Base-by-base conservation (phyloP, 92 coral and sea anemone species). In the Micromussa lordhowensis region DNA sequence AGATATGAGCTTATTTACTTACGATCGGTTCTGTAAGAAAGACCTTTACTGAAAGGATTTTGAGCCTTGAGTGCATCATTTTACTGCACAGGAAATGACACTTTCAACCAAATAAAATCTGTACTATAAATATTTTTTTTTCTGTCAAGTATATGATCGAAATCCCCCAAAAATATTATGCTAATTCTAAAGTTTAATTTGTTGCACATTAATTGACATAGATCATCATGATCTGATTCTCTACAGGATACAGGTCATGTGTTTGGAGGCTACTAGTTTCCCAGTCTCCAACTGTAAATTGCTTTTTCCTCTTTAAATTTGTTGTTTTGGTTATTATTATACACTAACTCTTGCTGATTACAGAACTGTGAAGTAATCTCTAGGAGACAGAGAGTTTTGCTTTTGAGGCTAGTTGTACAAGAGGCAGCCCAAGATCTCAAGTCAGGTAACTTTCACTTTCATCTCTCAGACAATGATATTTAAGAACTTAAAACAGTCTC, bases 281-380 rank as follows among this genome's bases (percentile, higher is more conserved):
- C 38, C 38, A 36, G 38, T 36, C 38, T 36, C 38, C 38, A 36
- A 36, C 4, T 36, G 2, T 36, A 2, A 36, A 36, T 2, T 5
- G 4, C 38, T 36, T 36, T 36, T 36, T 5, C 38, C 38, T 36
- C 2, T 36, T 2, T 36, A 36, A 36, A 36, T 2, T 36, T 36
- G 38, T 36, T 36, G 38, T 36, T 36, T 2, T 2, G 2, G 4
- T 2, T 36, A 36, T 36, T 36, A 36, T 36, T 36, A 8, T 44
- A 8, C 13, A 44, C 51, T 44, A 59, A 59, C 3, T 16, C n/a
- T 10, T 74, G 5, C n/a, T 72, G 32, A 29, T 61, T 84, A 29
- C 78, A 92, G 94, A 92, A 92, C 63, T 83, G 82, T 28, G 90
- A 92, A 26, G 80, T 85, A n/a, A 89, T 89, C 66, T 40, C 83